Evolutionary conservation across 1,140 invertebrate species (phyloP).

Genomic region (Heliconius nattereri): DNA sequence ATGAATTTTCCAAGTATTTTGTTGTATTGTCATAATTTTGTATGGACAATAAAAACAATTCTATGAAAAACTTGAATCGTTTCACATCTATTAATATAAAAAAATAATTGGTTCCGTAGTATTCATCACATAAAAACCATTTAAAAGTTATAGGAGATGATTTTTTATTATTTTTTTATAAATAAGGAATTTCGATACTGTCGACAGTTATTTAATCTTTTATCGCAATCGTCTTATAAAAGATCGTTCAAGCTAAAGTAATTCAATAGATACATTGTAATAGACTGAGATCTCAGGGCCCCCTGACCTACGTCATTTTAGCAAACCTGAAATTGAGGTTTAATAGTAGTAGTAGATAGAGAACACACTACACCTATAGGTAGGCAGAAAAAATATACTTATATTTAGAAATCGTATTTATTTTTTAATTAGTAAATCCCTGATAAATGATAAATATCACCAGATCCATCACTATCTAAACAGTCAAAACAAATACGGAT

Average conservation of each 20-base stretch:
- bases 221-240: neutral
- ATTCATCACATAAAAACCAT: neutral
- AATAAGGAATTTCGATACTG: neutral
- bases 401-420: too few species aligned
- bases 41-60: neutral
- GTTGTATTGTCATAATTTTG: neutral
- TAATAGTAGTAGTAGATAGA: too few species aligned
- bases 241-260: neutral
- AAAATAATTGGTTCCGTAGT: neutral
- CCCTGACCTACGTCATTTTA: too few species aligned
- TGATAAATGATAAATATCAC: too few species aligned
- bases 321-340: too few species aligned
- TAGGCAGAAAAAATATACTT: too few species aligned
- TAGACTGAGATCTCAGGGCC: neutral
- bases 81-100: neutral
- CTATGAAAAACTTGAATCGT: neutral
- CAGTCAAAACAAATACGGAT: neutral
- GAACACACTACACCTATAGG: too few species aligned
- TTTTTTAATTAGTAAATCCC: too few species aligned
- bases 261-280: neutral
- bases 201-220: neutral
- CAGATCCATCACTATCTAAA: neutral
- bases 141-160: neutral
- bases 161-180: neutral
- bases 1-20: neutral